Percentiles rank a stretch among this genome's conserved stretches.
phyloP scores from a whole-genome alignment of 2,797 vertebrate genomes.

The Ficedula albicollis region DNA sequence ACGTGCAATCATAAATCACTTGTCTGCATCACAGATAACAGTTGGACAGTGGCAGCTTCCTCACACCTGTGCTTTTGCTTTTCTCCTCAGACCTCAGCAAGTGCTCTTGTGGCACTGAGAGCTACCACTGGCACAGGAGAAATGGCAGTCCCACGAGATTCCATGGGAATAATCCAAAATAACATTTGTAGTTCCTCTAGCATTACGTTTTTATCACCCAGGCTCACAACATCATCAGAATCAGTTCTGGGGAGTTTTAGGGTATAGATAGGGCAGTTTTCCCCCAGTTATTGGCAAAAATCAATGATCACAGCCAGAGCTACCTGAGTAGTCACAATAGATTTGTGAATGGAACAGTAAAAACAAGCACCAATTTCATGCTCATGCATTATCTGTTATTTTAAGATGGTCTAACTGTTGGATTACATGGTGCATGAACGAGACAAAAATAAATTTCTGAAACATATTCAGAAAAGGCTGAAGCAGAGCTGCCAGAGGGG shows the following conservation, averaged over 20 bases:
- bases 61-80: constrained; percentile 43
- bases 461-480: not conserved
- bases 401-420: not conserved
- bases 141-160: not conserved
- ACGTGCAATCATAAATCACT: constrained; percentile 61
- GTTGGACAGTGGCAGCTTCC: not conserved
- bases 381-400: not conserved
- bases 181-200: not conserved
- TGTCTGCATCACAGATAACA: not conserved
- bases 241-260: not conserved
- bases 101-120: not conserved
- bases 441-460: not conserved
- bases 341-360: not conserved
- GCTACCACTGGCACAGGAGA: not conserved
- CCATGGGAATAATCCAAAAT: not conserved
- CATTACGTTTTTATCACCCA: not conserved
- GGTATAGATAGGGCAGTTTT: not conserved
- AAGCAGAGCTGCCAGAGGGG: not conserved
- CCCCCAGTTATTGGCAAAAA: not conserved
- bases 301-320: not conserved
- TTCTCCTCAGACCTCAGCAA: not conserved
- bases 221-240: not conserved
- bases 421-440: not conserved
- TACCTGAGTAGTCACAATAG: not conserved
- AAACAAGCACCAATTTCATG: not conserved